These are phyloP conservation scores for Antheraea assamensis DNA, from an alignment of 2,888 invertebrate species.

Conservation along the genomic window DNA sequence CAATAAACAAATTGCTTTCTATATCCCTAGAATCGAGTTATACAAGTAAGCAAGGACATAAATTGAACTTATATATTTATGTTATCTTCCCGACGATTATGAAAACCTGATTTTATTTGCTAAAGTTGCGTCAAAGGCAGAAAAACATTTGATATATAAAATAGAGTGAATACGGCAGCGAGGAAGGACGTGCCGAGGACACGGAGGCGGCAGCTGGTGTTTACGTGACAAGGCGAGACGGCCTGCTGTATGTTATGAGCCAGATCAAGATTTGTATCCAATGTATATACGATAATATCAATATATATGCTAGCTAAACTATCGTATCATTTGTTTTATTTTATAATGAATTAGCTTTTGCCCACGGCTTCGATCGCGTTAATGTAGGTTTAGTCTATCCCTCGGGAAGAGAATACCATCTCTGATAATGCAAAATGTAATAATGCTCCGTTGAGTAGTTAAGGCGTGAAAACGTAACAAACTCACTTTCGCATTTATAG, in stretches of 20 bases:
- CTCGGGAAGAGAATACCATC: too few relatives aligned
- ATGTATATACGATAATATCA: background rate
- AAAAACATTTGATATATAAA: conserved; percentile 12
- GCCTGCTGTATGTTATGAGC: background rate
- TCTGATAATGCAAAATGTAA: too few relatives aligned
- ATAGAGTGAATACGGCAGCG: background rate
- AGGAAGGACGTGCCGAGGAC: conserved; percentile 1
- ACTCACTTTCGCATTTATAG: too few relatives aligned
- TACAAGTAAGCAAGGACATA: conserved; percentile 8
- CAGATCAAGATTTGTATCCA: background rate
- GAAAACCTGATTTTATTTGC: conserved; percentile 13
- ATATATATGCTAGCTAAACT: background rate
- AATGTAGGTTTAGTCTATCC: too few relatives aligned
- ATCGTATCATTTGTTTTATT: background rate
- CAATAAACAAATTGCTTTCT: background rate
- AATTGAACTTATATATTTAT: conserved; percentile 11
- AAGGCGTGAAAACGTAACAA: too few relatives aligned
- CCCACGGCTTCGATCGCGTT: background rate
- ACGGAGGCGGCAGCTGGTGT: conserved; percentile 3
- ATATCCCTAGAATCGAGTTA: conserved; percentile 1
- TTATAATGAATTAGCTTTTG: too few relatives aligned
- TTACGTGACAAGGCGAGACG: conserved; percentile 13
- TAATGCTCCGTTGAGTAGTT: too few relatives aligned
- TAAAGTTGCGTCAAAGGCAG: conserved; percentile 22
- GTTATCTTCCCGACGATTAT: conserved; percentile 12